Base-by-base conservation (phyloP, 2,888 invertebrate species). In the Synanthedon andrenaeformis region DNA sequence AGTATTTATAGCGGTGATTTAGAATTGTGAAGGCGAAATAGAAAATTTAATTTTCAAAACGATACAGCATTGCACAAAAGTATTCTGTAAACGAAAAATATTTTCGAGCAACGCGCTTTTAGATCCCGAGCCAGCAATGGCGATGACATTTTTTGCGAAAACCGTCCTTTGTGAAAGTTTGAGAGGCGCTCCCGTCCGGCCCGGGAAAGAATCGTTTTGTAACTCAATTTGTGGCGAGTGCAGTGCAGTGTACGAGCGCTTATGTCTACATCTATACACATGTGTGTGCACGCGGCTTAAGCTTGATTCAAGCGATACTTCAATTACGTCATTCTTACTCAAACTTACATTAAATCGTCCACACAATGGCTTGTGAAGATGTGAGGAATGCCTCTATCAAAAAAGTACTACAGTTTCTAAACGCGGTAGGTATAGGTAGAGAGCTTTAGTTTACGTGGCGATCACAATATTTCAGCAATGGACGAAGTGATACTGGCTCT, bases 171-270 rank as follows among this genome's bases (percentile, higher is more conserved):
- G 70, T 68, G 56, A 66, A 80, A 81, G 74, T 82, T 83, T 82
- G 82, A 78, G 81, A 73, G 69, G 63, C 78, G 67, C 70, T 68
- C 61, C 62, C 61, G 57, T 59, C 53, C 58, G 64, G 65, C 66
- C 62, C 63, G 62, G 66, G 69, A 77, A 80, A 80, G 81, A 84
- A 83, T 77, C 83, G 82, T 78, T 83, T 79, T 77, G 82, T 83
- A 82, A 83, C 82, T 79, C 82, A 80, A 83, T 84, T 83, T 82
- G 80, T 57, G 76, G 76, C 67, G 72, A 75, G 73, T 74, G 73
- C 76, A 74, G 61, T 64, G 68, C 64, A 64, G 62, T 64, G 59
- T 56, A 56, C 54, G 59, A 57, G 59, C 58, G 60, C 49, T 49
- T 49, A 49, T 17, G 49, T 49, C 41, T 55, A 53, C 54, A 52